Percentiles rank a stretch among this genome's conserved stretches.
phyloP scores from a whole-genome alignment of 2,888 invertebrate genomes.

The Patella ulyssiponensis region DNA sequence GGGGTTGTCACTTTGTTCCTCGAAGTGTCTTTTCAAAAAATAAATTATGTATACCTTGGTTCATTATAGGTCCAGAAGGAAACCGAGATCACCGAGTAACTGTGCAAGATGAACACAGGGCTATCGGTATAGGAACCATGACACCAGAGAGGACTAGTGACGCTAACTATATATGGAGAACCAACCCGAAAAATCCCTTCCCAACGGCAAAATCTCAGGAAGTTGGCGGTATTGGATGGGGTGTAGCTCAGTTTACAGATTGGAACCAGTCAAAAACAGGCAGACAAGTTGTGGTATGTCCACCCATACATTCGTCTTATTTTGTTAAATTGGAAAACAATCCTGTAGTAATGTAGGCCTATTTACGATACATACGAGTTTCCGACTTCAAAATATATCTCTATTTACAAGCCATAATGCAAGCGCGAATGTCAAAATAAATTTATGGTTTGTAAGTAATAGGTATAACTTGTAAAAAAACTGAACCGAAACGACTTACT shows the following conservation, averaged over 20 bases:
- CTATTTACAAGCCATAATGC: too few relatives aligned
- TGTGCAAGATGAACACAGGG: constrained; percentile 52
- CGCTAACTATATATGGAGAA: constrained; percentile 58
- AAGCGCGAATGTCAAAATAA: too few relatives aligned
- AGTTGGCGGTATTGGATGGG: constrained; percentile 67
- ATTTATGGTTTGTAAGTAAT: too few relatives aligned
- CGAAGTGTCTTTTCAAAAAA: too few relatives aligned
- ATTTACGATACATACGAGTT: too few relatives aligned
- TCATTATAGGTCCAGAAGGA: constrained; percentile 59
- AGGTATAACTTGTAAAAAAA: too few relatives aligned
- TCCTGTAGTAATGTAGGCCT: too few relatives aligned
- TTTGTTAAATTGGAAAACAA: too few relatives aligned
- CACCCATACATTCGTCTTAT: neutral
- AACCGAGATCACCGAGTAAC: constrained; percentile 55
- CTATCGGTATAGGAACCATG: constrained; percentile 60
- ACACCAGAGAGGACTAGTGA: constrained; percentile 60
- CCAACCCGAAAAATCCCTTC: constrained; percentile 51
- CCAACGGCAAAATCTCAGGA: constrained; percentile 49
- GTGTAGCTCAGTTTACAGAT: constrained; percentile 46
- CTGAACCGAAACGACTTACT: too few relatives aligned
- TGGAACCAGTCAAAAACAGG: constrained; percentile 48
- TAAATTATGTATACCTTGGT: neutral
- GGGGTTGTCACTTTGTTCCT: too few relatives aligned
- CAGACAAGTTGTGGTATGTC: constrained; percentile 57
- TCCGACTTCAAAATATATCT: too few relatives aligned